Conservation (phyloP, 1,140 invertebrate species). For the Microplitis mediator region DNA sequence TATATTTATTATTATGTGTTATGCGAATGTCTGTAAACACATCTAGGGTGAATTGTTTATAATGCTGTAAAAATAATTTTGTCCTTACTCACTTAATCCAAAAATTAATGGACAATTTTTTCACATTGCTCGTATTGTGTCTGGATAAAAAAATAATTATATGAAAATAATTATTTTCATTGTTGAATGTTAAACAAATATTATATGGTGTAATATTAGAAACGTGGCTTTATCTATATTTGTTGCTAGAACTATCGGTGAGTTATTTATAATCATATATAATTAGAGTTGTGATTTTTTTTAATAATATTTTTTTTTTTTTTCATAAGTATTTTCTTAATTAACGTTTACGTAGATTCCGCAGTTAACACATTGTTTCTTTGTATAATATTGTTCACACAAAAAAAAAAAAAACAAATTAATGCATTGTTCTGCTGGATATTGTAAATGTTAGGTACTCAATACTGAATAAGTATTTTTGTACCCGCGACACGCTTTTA, state of each 20-base stretch:
- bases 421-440: slow-evolving; percentile 14
- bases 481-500: slow-evolving; percentile 12
- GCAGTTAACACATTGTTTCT: slow-evolving; percentile 14
- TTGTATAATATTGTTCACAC: slow-evolving; percentile 3
- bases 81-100: not conserved
- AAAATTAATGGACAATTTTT: not conserved
- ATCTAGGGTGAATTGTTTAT: slow-evolving; percentile 9
- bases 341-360: not conserved
- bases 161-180: not conserved
- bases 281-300: not conserved
- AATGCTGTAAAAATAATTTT: not conserved
- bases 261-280: not conserved
- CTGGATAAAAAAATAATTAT: not conserved
- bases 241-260: slow-evolving; percentile 14
- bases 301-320: not conserved
- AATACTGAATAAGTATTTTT: not conserved
- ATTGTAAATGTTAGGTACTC: slow-evolving; percentile 1
- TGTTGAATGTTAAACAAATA: not conserved
- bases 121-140: not conserved
- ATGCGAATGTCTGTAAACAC: slow-evolving; percentile 15
- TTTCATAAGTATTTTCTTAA: not conserved
- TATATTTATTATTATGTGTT: not conserved
- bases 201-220: slow-evolving; percentile 3
- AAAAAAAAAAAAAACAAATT: not conserved
- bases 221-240: slow-evolving; percentile 16